These are phyloP conservation scores for Rhyacichthys aspro DNA, from an alignment of 2,797 vertebrate genomes.

Conservation along the genomic window DNA sequence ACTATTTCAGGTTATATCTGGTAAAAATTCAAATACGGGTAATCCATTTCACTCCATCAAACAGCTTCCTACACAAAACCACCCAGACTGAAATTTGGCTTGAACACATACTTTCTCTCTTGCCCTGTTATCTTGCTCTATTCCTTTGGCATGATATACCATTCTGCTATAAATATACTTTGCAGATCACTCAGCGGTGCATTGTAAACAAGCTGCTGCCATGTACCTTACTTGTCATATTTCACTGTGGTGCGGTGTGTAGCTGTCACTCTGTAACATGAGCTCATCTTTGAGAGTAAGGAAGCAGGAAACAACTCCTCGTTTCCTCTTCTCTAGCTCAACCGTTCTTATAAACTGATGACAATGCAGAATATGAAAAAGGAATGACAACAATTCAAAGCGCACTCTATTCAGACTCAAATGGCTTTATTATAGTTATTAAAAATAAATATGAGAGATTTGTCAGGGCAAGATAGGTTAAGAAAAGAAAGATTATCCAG, in stretches of 20 bases:
- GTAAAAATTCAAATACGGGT: too few species aligned
- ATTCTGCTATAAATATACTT: not conserved
- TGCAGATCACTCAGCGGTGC: not conserved
- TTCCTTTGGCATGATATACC: not conserved
- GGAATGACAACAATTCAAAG: conserved; percentile 25
- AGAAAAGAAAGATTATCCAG: conserved; percentile 11
- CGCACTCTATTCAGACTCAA: conserved; percentile 2
- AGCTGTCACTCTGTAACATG: conserved; percentile 11
- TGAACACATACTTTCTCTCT: not conserved
- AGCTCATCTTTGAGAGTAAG: conserved; percentile 20
- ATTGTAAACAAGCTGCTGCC: conserved; percentile 6
- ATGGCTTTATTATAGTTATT: not conserved
- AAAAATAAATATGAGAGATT: not conserved
- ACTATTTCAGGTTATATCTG: too few species aligned
- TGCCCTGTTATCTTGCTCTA: not conserved
- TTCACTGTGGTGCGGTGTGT: not conserved
- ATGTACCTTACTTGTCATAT: not conserved
- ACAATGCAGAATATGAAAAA: not conserved
- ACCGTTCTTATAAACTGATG: conserved; percentile 14
- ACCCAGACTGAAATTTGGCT: too few species aligned
- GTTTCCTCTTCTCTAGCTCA: conserved; percentile 36
- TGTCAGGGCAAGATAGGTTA: not conserved
- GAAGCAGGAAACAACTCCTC: conserved; percentile 33
- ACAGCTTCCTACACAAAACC: not conserved
- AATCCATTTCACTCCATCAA: not conserved